Conservation (phyloP, 1,140 invertebrate species). For the Thereuonema tuberculata region DNA sequence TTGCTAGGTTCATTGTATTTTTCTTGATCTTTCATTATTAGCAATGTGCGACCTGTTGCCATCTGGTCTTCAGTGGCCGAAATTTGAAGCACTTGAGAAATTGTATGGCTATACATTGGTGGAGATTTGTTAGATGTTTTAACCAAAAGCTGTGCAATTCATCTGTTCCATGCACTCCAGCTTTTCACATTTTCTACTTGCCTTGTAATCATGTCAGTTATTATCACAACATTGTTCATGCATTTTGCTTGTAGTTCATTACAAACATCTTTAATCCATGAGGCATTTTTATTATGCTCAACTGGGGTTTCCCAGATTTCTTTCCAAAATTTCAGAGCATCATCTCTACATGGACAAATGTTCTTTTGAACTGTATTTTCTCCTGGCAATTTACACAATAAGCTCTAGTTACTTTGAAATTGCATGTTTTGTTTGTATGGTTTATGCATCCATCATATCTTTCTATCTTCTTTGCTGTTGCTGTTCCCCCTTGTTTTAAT, state of each 20-base stretch:
- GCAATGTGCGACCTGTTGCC: background rate
- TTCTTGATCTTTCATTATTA: background rate
- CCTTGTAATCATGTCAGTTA: background rate
- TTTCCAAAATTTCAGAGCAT: no score
- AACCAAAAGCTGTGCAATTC: background rate
- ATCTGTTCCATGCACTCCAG: background rate
- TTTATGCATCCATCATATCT: background rate
- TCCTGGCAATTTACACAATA: background rate
- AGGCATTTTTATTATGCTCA: background rate
- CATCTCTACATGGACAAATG: background rate
- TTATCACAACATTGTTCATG: background rate
- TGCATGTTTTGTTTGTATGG: background rate
- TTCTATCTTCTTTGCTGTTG: background rate
- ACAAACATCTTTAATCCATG: background rate
- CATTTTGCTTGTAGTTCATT: background rate
- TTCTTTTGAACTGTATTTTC: background rate
- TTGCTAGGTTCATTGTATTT: background rate
- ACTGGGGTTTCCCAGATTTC: background rate
- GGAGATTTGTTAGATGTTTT: background rate
- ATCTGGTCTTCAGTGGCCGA: background rate
- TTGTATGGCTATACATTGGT: background rate
- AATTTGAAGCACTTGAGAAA: background rate
- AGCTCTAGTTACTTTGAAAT: background rate
- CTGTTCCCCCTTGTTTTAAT: background rate
- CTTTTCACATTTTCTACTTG: background rate